Evolutionary conservation across 2,113 vertebrate genomes (phyloP), one percentile per base, ranked within the genome.

Genomic region (Aplodontia rufa): DNA sequence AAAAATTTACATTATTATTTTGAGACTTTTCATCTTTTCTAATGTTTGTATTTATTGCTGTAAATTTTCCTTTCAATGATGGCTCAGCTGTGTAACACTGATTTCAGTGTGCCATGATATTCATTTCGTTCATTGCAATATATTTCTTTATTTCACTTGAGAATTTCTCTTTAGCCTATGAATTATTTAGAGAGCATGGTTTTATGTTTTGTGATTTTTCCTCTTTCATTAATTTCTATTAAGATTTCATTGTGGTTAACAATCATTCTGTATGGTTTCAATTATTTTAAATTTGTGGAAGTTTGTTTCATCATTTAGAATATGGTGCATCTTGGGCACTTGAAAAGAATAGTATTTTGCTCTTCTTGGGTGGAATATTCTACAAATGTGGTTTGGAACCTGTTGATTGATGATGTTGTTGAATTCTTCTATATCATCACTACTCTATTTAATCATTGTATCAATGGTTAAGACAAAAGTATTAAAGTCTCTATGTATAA

Each of bases 261-360:
- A 88, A 92, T 69, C 32, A 93, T 37, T 71, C 71, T 89, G 17
- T 53, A 71, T 72, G 30, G 45, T 42, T 79, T 64, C 24, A 89
- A 32, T 78, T 93, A 8, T 74, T 93, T 90, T 69, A 66, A 88
- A 62, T 78, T 68, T 71, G 5, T 87, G 51, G 35, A 89, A 80
- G 4, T 62, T 95, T 92, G 32, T 13, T 49, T 89, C 88, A 90
- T 85, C 30, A 66, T 71, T 94, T 84, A 88, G 11, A 13, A 75
- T 68, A 74, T 96, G 40, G 20, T 76, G 35, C 60, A 60, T 42
- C 53, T 87, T 74, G 32, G 30, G 14, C 19, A 90, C 8, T 69
- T 83, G 47, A 45, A 89, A 89, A 90, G 26, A 92, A 72, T 79
- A 35, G 30, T 47, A 20, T 55, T 85, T 14, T 80, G 26, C 35